A percentile compares a stretch with the other conserved stretches of the same genome.
Evolutionary conservation across 2,888 invertebrate species (phyloP).

Genomic region (Eupeodes latifasciatus): DNA sequence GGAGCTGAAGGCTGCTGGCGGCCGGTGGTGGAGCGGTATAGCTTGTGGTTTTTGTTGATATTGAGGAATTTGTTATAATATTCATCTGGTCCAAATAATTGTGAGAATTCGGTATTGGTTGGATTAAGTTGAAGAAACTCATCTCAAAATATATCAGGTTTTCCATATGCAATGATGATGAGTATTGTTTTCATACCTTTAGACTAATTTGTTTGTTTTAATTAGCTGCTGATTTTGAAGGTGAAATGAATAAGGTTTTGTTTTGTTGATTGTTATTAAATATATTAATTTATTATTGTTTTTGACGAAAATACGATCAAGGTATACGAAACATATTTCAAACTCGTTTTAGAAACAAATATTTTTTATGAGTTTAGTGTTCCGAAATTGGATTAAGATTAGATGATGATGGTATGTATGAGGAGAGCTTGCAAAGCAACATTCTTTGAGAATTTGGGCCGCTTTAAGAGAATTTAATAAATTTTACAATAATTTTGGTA

Average conservation of each 20-base stretch:
- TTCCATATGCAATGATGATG: neutral
- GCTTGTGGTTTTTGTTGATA: slow-evolving; percentile 7
- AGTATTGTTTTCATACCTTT: neutral
- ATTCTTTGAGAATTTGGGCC: too few relatives aligned
- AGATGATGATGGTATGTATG: too few relatives aligned
- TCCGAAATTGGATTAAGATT: neutral
- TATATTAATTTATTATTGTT: neutral
- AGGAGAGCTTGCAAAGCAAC: too few relatives aligned
- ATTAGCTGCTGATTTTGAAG: slow-evolving; percentile 3
- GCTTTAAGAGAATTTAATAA: too few relatives aligned
- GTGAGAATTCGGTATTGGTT: neutral
- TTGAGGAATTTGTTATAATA: slow-evolving; percentile 7
- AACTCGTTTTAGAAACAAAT: neutral
- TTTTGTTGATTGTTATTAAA: neutral
- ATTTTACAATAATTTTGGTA: too few relatives aligned
- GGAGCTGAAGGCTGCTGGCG: too few relatives aligned
- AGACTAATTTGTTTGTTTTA: slow-evolving; percentile 14
- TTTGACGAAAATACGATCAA: slow-evolving; percentile 8
- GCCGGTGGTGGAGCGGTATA: neutral
- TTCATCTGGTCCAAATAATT: neutral
- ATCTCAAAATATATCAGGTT: neutral
- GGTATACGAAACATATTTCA: neutral
- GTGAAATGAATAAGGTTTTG: neutral
- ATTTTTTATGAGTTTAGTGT: neutral
- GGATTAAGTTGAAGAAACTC: slow-evolving; percentile 27